Evolutionary conservation across 2,797 vertebrate species (phyloP), one percentile per base, ranked within the genome.

Genomic region (Brotula barbata): DNA sequence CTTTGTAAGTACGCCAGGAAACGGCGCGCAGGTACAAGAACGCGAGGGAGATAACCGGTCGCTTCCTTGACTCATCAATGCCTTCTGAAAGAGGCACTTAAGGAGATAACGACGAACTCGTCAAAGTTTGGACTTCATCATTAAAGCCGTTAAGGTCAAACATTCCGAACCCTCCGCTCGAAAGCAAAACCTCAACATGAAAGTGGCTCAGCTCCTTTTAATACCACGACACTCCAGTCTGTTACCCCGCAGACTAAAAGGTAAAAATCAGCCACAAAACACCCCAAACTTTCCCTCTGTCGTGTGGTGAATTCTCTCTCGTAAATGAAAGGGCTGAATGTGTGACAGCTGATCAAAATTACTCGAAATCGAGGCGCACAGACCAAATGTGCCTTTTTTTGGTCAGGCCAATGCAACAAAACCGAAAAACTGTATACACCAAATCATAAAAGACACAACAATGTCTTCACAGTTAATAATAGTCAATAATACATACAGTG

Each of bases 171-270:
- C n/a, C n/a, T n/a, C n/a, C n/a, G n/a, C n/a, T n/a, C n/a, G 34
- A 71, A 60, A 71, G 20, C 15, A 17, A 73, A 65, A 68, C 41
- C 63, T 72, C 37, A 37, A 73, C 72, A 77, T 81, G 57, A 88
- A 87, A 84, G 71, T 7, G 31, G 37, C 36, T 53, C n/a, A 11
- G 55, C n/a, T 59, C 42, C 72, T 87, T 80, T 79, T 81, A 82
- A 87, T 76, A 56, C 34, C 49, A 34, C 65, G n/a, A 36, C 77
- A 77, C 82, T 80, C 66, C 88, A 75, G 86, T 85, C 73, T 67
- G 82, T 83, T 77, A 76, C 37, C 75, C 74, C 28, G 34, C 64
- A 80, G 73, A 73, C 79, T 60, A n/a, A 73, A 73, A 71, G 49
- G 58, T 28, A 17, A 54, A 76, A 71, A 68, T 71, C 68, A 71